Base-by-base conservation (phyloP, 2,888 invertebrate species). In the Nomada ruficornis region DNA sequence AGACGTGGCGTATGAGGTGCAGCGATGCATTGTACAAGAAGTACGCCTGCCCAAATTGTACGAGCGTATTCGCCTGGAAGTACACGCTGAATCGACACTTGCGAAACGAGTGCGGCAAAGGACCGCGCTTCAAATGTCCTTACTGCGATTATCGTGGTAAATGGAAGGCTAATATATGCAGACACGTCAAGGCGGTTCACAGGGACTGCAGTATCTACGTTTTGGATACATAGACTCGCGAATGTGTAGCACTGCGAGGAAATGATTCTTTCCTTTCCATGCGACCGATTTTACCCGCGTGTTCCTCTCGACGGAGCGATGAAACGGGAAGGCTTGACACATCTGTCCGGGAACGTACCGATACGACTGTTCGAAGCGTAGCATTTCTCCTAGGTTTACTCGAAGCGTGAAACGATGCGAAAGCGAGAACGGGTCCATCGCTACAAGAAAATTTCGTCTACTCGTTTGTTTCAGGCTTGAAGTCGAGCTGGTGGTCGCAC, bases 41-140 rank as follows among this genome's bases (percentile, higher is more conserved):
- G 62, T 80, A 44, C 2, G 60, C 67, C 3, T 84, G 84, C 11
- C 74, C 81, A 15, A 84, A 60, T 50, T 92, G 92, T 68, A 84
- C 88, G 70, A 89, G 89, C 42, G 80, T 82, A 1, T 91, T 90
- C 50, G 82, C 80, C 29, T 86, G 81, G 84, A 83, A 85, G 68
- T 84, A 82, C 26, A 90, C 85, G 18, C 60, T 90, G 42, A 84
- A 67, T 55, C 81, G 88, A 29, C 94, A 94, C 76, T 75, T 92
- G 76, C 90, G 89, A 64, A 90, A 91, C 77, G 92, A 92, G 73
- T 92, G 93, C 78, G 91, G 91, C 18, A 83, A 89, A 72, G 88
- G 89, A 18, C 91, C 90, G 2, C 83, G 89, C 5, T 90, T 91
- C 71, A 83, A 88, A 60, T 92, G 92, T 71, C 90, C 91, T 4